phyloP scores from a whole-genome alignment of 2,888 invertebrate genomes.

The Theretra japonica region DNA sequence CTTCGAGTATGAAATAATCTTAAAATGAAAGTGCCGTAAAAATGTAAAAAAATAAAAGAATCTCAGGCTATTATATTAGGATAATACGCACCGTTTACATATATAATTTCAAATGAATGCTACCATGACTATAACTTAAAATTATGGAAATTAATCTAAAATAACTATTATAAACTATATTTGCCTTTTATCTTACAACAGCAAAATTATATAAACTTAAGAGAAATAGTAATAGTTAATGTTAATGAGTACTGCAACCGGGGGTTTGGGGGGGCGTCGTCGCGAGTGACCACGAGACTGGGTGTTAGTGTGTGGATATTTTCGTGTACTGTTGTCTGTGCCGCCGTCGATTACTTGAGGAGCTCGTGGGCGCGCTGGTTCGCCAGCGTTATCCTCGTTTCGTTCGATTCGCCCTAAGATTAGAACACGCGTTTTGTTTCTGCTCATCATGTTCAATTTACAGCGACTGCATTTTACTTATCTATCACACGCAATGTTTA shows the following conservation, averaged over 20 bases:
- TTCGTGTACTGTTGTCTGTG: slow-evolving; percentile 55
- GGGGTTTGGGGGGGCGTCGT: background rate
- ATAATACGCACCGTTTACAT: slow-evolving; percentile 14
- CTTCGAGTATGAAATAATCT: slow-evolving; percentile 16
- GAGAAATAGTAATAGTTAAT: background rate
- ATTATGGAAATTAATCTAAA: background rate
- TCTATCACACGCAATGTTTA: slow-evolving; percentile 24
- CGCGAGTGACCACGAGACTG: slow-evolving; percentile 67
- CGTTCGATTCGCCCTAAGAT: slow-evolving; percentile 92
- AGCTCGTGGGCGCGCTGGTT: slow-evolving; percentile 98
- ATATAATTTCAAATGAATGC: slow-evolving; percentile 1
- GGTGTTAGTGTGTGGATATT: slow-evolving; percentile 52
- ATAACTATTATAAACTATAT: background rate
- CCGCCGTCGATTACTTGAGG: slow-evolving; percentile 90
- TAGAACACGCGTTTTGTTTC: slow-evolving; percentile 70
- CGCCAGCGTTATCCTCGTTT: slow-evolving; percentile 97
- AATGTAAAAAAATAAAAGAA: background rate
- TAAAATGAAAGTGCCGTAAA: slow-evolving; percentile 5
- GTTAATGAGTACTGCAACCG: slow-evolving; percentile 28
- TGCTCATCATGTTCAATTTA: slow-evolving; percentile 57
- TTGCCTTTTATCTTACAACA: background rate
- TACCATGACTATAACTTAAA: slow-evolving; percentile 8
- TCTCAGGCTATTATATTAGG: slow-evolving; percentile 30
- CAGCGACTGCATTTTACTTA: slow-evolving; percentile 57
- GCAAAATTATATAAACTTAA: background rate